Evolutionary conservation across 2,797 vertebrate species (phyloP), one percentile per base, ranked within the genome.

Genomic region (Chaetophractus vellerosus): DNA sequence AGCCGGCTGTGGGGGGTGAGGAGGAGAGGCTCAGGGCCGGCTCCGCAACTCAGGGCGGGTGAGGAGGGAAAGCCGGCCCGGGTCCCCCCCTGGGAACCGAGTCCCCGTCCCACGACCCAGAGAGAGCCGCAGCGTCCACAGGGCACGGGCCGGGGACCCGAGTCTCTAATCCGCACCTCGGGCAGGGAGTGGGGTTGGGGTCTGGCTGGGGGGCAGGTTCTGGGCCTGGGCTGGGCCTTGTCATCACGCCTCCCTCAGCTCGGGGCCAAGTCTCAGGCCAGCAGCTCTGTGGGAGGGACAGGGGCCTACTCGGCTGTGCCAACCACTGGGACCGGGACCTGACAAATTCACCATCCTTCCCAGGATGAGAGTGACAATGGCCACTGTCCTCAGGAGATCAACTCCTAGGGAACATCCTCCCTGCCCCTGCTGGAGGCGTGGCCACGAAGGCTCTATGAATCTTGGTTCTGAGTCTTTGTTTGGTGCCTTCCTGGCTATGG

Each of bases 1-100:
- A 97, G 79, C 19, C 88, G 80, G 36, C 98, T 98, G 96, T 48
- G 61, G 72, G 92, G 80, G 57, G 15, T 61, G 79, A 89, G 95
- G 23, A 45, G 0, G 75, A 24, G 64, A 14, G 1, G 0, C 38
- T 92, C 21, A 21, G 3, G 57, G 31, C 28, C 6, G 21, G 3
- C 38, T 38, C 38, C 38, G 6, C 38, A 38, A 6, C 38, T 6
- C 78, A 9, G 11, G 55, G 9, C 41, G 23, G 21, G 26, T 5
- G 31, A 9, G 55, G 38, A 19, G 23, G 48, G 2, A 26, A 55
- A 3, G 57, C 55, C n/a, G 24, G 8, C 21, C 21, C 16, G 0
- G 9, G 28, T 26, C 33, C 3, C 23, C 26, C 9, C 78, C 26
- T 4, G 0, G 55, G 16, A 24, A 14, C 59, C 4, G 16, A 4